phyloP scores from a whole-genome alignment of 2,888 invertebrate genomes.

The Brachypterus glaber region DNA sequence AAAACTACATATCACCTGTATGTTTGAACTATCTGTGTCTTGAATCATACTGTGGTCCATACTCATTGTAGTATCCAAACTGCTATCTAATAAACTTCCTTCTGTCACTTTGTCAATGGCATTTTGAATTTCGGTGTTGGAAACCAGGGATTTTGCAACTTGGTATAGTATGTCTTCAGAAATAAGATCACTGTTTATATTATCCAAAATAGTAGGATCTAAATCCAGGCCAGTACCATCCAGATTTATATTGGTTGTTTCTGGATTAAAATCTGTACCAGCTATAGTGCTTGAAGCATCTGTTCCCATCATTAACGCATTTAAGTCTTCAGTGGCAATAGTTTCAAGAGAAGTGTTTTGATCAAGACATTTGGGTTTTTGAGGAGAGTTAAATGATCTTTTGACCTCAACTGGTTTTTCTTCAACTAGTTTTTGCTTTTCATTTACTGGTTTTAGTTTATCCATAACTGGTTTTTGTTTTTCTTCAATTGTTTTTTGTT shows the following conservation, averaged over 20 bases:
- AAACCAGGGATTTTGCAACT: slow-evolving; percentile 59
- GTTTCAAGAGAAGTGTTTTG: slow-evolving; percentile 17
- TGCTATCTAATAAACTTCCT: slow-evolving; percentile 36
- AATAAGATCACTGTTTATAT: slow-evolving; percentile 55
- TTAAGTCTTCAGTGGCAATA: slow-evolving; percentile 32
- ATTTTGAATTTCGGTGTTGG: slow-evolving; percentile 58
- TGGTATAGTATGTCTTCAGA: slow-evolving; percentile 63
- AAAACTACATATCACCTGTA: no score
- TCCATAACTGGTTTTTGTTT: no score
- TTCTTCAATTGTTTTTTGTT: slow-evolving; percentile 13
- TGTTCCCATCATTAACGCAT: slow-evolving; percentile 35
- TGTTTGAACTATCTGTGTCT: slow-evolving; percentile 1
- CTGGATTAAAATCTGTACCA: slow-evolving; percentile 6
- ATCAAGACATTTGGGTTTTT: not conserved
- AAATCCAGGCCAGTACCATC: slow-evolving; percentile 49
- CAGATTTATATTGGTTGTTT: slow-evolving; percentile 40
- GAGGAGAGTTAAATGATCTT: not conserved
- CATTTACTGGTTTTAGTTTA: no score
- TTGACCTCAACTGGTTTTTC: not conserved
- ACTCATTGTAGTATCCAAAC: slow-evolving; percentile 14
- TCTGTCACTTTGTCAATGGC: slow-evolving; percentile 55
- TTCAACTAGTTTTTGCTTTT: not conserved
- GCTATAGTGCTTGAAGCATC: slow-evolving; percentile 32
- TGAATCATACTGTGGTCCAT: not conserved
- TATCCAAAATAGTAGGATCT: slow-evolving; percentile 49